These are phyloP conservation scores for Hymenopus coronatus DNA, from an alignment of 2,888 invertebrate species.

Conservation along the genomic window DNA sequence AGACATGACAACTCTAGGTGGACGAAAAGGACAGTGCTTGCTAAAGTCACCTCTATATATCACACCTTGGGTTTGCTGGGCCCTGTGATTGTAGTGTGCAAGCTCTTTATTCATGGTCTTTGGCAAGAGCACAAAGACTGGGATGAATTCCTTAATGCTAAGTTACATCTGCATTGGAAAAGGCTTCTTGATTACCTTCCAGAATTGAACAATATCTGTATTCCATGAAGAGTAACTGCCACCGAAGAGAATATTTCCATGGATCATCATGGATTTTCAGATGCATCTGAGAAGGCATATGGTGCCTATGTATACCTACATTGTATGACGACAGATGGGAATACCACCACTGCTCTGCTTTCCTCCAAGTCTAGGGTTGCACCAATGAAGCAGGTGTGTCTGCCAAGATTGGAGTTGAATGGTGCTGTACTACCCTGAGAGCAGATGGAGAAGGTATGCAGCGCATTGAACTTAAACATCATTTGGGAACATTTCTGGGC, in stretches of 20 bases:
- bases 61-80: neutral
- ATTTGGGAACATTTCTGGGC: neutral
- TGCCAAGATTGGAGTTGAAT: neutral
- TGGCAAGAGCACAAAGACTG: neutral
- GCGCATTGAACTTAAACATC: neutral
- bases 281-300: neutral
- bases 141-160: neutral
- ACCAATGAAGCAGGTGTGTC: neutral
- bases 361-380: neutral
- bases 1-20: neutral
- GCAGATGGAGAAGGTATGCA: neutral
- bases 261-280: neutral
- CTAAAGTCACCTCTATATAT: neutral
- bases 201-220: neutral
- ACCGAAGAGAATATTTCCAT: neutral
- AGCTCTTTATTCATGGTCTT: neutral
- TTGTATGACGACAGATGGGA: neutral
- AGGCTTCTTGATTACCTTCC: neutral
- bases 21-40: neutral
- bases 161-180: neutral
- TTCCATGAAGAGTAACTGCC: neutral
- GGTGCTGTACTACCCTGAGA: neutral
- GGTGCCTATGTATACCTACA: neutral
- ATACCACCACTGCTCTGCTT: neutral
- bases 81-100: neutral